Evolutionary conservation across 2,888 invertebrate species (phyloP), one percentile per base, ranked within the genome.

Genomic region (Allophyes oxyacanthae): DNA sequence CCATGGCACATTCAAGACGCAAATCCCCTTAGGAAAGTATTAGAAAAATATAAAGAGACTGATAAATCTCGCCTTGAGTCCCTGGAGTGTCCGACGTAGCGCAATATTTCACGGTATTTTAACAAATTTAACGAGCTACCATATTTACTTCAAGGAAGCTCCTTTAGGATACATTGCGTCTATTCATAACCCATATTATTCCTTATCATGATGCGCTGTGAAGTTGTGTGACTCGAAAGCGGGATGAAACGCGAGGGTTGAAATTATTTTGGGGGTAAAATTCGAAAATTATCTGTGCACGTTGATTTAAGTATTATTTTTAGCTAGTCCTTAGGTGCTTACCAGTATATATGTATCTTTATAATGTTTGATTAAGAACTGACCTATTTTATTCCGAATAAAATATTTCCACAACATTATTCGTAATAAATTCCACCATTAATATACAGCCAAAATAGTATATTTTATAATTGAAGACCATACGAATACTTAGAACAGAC

Each of bases 81-180:
- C 86, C 90, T 62, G 57, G 89, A 89, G 91, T 89, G 87, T 89
- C 88, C 90, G 86, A 81, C 87, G 89, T 86, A 81, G 86, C 87
- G 86, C 82, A 84, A 90, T 90, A 91, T 92, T 92, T 92, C 88
- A 94, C 92, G 93, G 92, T 92, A 89, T 93, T 94, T 94, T 92
- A 92, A 92, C 93, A 92, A 89, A 88, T 93, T 93, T 94, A 94
- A 94, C 93, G 92, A 93, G 91, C 86, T 84, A 71, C 85, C 87
- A 86, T 89, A 88, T 89, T 90, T 90, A 90, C 89, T 90, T 86
- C 85, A 85, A 87, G 89, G 88, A 87, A 82, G 85, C 63, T 67
- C 65, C 72, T 79, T 79, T 75, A 81, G 80, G 82, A 85, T 86
- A 82, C 79, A 82, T 85, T 70, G 78, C 77, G 75, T 83, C 80